Conservation (phyloP, 2,888 invertebrate species). For the Exocentrus adspersus region DNA sequence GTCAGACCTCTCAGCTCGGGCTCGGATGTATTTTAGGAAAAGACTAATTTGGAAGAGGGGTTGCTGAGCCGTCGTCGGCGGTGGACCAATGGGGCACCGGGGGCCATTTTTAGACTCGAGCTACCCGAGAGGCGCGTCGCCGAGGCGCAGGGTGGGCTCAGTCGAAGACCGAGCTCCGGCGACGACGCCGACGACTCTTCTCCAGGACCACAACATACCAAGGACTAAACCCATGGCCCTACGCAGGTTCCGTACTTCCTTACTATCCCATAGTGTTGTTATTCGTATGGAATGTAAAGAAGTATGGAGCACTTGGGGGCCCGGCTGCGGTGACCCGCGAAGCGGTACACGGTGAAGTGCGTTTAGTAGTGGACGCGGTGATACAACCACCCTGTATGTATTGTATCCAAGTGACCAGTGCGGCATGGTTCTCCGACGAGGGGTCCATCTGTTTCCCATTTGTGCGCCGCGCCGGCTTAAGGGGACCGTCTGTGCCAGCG, state of each 20-base stretch:
- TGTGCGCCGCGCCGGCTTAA: neutral
- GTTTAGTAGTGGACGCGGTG: neutral
- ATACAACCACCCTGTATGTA: constrained; percentile 18
- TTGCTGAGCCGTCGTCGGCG: constrained; percentile 48
- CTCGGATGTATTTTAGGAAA: constrained; percentile 77
- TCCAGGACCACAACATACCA: constrained; percentile 20
- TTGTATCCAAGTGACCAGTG: constrained; percentile 31
- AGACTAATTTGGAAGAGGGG: constrained; percentile 81
- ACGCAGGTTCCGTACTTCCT: constrained; percentile 89
- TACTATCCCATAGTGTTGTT: constrained; percentile 90
- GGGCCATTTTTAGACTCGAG: constrained; percentile 65
- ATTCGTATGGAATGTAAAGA: constrained; percentile 97
- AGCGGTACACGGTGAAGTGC: too few relatives aligned
- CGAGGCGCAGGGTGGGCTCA: constrained; percentile 56
- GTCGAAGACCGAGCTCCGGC: constrained; percentile 43
- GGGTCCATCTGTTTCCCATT: neutral
- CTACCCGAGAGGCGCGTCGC: constrained; percentile 57
- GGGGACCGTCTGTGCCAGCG: neutral
- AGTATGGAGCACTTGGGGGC: constrained; percentile 81
- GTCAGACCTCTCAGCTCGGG: constrained; percentile 59
- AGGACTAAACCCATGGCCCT: constrained; percentile 44
- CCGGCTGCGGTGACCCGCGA: too few relatives aligned
- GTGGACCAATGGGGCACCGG: constrained; percentile 61
- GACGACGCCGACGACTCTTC: constrained; percentile 20
- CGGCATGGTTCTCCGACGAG: neutral